phyloP scores from a whole-genome alignment of 2,113 vertebrate species.

The Mastomys natalensis region DNA sequence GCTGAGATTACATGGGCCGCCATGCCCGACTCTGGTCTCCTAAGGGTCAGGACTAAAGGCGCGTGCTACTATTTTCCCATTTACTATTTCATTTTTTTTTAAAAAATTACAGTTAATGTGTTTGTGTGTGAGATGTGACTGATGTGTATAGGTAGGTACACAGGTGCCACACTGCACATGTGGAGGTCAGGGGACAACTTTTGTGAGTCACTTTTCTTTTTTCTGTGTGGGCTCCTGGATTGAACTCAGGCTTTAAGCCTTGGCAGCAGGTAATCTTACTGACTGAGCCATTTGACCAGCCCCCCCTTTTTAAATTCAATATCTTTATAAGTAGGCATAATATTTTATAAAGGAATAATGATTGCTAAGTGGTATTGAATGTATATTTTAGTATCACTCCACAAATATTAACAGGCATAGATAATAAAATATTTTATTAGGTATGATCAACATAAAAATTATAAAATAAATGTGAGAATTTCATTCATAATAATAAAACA shows the following conservation, averaged over 20 bases:
- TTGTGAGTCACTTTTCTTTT: not conserved
- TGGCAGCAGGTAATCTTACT: not conserved
- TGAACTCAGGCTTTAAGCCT: not conserved
- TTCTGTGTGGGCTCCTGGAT: not conserved
- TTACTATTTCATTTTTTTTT: not conserved
- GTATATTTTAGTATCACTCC: not conserved
- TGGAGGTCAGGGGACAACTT: not conserved
- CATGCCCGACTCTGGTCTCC: accelerated
- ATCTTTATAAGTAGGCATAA: not conserved
- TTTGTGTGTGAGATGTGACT: not conserved
- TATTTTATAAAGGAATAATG: not conserved
- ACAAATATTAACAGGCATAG: not conserved
- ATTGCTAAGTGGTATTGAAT: not conserved
- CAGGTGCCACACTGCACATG: not conserved
- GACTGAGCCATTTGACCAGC: not conserved
- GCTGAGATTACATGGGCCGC: not conserved
- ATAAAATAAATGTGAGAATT: not conserved
- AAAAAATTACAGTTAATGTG: not conserved
- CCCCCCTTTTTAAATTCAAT: not conserved
- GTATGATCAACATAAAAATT: not conserved
- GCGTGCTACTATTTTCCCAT: not conserved
- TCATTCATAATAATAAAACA: not conserved
- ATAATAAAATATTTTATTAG: not conserved
- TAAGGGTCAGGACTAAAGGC: not conserved
- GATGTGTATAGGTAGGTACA: not conserved